Base-by-base conservation (phyloP, 2,888 invertebrate genomes). In the Perdita meconis region DNA sequence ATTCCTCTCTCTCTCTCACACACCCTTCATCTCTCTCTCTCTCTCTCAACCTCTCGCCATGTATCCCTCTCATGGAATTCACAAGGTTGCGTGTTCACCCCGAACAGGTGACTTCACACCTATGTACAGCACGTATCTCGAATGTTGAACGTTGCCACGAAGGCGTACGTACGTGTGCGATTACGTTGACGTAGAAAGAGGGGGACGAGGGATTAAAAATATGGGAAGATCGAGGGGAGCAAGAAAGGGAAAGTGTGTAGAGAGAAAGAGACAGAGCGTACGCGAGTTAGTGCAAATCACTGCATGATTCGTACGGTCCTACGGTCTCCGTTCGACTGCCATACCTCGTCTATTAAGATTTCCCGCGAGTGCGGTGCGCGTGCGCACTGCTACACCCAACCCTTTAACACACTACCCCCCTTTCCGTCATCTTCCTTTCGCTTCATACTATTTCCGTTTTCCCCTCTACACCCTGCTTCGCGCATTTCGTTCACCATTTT, bases 321-420 rank as follows among this genome's bases (percentile, higher is more conserved):
- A 83, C 83, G 87, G 88, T 86, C 88, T 86, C 84, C 82, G 86
- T 88, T 85, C 76, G 83, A 90, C 89, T 90, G 86, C 26, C 83
- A 82, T 73, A 42, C 22, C 67, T 51, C 36, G 44, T 53, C 68
- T 56, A 24, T 64, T 59, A 70, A 75, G 64, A 74, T n/a, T 12
- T 82, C 69, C 72, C 70, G 47, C 22, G 69, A 79, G 74, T 70
- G n/a, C 73, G 64, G 60, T 50, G 82, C 83, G 84, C 84, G 73
- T 77, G 83, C 85, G 78, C 78, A 6, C 51, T 36, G 19, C 40
- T 40, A 53, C 51, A 56, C 61, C 80, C 84, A 82, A 75, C 74
- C 78, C 84, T 80, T 68, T 76, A 75, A 84, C 77, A 81, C 68
- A 79, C 69, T 75, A 81, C 78, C 85, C 78, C 72, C 78, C 53